phyloP scores from a whole-genome alignment of 2,113 vertebrate species.

The Mobula birostris region DNA sequence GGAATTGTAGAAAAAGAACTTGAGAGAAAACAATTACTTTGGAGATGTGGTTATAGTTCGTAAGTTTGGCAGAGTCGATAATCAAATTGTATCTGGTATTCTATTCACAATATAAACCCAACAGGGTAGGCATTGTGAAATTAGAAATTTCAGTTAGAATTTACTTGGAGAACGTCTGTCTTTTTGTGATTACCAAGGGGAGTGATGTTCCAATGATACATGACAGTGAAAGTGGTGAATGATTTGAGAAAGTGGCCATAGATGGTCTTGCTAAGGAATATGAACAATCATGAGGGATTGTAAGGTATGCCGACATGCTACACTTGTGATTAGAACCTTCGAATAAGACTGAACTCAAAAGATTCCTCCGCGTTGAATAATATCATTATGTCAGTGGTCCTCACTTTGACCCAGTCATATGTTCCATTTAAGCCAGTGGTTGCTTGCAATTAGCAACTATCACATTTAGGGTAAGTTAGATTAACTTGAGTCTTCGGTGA shows the following conservation, averaged over 20 bases:
- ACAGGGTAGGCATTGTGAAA: background rate
- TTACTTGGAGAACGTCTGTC: background rate
- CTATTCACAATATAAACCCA: background rate
- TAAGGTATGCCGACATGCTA: no score
- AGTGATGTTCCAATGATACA: background rate
- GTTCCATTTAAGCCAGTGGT: background rate
- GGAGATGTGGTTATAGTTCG: no score
- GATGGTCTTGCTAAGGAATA: background rate
- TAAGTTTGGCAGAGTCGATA: background rate
- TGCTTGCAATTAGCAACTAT: background rate
- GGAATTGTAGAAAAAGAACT: background rate
- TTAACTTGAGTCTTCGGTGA: background rate
- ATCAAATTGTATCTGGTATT: background rate
- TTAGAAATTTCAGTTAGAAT: background rate
- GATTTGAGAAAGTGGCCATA: background rate
- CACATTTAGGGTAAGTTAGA: no score
- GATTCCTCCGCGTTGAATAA: no score
- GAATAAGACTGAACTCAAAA: background rate
- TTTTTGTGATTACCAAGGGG: background rate
- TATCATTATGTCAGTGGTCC: background rate
- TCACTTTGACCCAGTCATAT: background rate
- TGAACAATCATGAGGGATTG: background rate
- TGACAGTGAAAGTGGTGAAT: background rate
- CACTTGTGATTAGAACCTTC: background rate
- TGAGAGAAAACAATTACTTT: background rate